Evolutionary conservation across 2,888 invertebrate genomes (phyloP), one percentile per base, ranked within the genome.

Genomic region (Phyllotreta striolata): DNA sequence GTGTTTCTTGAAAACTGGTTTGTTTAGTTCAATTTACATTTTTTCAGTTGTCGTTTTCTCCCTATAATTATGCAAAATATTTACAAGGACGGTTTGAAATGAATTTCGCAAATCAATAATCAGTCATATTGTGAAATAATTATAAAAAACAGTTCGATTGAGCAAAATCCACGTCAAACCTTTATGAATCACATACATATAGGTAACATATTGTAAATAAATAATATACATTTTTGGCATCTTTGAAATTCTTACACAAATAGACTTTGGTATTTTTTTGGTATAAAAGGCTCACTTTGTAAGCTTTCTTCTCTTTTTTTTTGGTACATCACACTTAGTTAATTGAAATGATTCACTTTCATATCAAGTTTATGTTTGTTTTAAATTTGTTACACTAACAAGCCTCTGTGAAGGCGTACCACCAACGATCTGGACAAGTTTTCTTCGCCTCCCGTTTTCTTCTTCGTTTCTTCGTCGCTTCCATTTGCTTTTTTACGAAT

Each of bases 401-500:
- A 70, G 67, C 40, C 71, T 83, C 82, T 72, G 82, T 66, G 82
- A 84, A 84, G 63, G 80, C 75, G 65, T 81, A 78, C 84, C 84
- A 85, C 77, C 84, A 82, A 68, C 75, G 71, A 49, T 77, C 77
- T 46, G 77, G 78, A 65, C 77, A 76, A 34, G 70, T 70, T 39
- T 74, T 77, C 44, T 77, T 78, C 61, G 76, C 76, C 57, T 85
- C 86, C 81, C 89, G 86, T 88, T 89, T 89, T 84, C 89, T 88
- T 75, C 91, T 87, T 67, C 91, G 85, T 67, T 90, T 88, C 79
- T 90, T 89, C 66, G 89, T 86, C 72, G 89, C 86, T 69, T 90
- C 89, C 37, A 86, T 85, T 74, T 91, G 88, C 82, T 91, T 92
- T 83, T 93, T 94, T 44, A 91, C 87, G 80, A 96, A 95, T 77